These are phyloP conservation scores for Aramus guarauna DNA, from an alignment of 2,113 vertebrate species.

Conservation along the genomic window DNA sequence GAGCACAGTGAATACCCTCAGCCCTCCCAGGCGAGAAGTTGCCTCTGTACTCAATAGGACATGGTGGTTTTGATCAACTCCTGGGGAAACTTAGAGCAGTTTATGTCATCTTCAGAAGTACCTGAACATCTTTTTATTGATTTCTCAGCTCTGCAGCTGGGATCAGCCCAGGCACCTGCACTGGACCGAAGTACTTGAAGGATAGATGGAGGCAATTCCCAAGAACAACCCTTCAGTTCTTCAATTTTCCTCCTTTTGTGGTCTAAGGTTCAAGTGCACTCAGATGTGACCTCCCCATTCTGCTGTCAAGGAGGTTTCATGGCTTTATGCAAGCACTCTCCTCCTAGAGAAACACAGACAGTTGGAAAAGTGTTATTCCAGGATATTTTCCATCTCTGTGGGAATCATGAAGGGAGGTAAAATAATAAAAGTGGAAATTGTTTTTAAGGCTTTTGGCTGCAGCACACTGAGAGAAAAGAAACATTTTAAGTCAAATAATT, in stretches of 20 bases:
- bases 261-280: background rate
- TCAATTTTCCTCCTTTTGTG: background rate
- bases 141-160: background rate
- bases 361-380: background rate
- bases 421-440: background rate
- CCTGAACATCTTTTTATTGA: background rate
- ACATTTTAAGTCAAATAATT: background rate
- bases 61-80: background rate
- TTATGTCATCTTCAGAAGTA: background rate
- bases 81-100: background rate
- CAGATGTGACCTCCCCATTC: background rate
- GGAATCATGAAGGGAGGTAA: background rate
- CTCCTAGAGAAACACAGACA: background rate
- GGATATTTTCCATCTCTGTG: background rate
- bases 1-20: background rate
- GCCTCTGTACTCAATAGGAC: background rate
- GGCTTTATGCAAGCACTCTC: background rate
- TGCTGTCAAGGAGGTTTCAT: background rate
- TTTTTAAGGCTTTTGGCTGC: background rate
- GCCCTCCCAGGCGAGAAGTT: accelerated
- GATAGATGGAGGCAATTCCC: background rate
- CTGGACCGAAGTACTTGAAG: background rate
- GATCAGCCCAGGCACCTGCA: background rate
- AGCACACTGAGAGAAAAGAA: background rate
- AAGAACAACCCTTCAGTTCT: background rate